Evolutionary conservation across 2,888 invertebrate genomes (phyloP).

Genomic region (Cremastinae sp.): DNA sequence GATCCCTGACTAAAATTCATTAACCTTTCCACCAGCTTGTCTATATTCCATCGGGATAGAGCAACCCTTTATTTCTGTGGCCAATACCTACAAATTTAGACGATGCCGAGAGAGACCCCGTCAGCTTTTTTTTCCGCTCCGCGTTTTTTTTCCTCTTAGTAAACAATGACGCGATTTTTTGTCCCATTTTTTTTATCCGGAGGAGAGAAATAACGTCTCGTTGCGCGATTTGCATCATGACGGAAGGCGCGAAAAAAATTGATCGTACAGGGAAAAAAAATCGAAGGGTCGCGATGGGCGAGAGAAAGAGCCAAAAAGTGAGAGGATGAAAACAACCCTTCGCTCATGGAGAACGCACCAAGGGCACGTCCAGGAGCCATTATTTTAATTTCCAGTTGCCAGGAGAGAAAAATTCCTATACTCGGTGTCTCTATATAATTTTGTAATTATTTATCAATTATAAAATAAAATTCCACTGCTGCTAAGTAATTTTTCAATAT

Average conservation of each 20-base stretch:
- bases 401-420: slow-evolving; percentile 41
- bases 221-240: slow-evolving; percentile 71
- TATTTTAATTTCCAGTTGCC: slow-evolving; percentile 73
- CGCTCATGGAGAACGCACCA: slow-evolving; percentile 20
- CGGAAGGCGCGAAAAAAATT: slow-evolving; percentile 61
- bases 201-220: slow-evolving; percentile 71
- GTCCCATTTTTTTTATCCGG: slow-evolving; percentile 43
- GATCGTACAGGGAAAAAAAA: slow-evolving; percentile 62
- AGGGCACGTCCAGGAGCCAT: slow-evolving; percentile 68
- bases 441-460: no score
- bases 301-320: slow-evolving; percentile 35
- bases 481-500: no score
- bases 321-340: slow-evolving; percentile 42
- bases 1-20: slow-evolving; percentile 68
- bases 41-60: slow-evolving; percentile 30
- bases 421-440: background rate
- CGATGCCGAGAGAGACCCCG: slow-evolving; percentile 18
- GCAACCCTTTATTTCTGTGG: slow-evolving; percentile 43
- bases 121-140: slow-evolving; percentile 19
- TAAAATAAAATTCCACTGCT: no score
- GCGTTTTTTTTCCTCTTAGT: slow-evolving; percentile 31
- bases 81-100: slow-evolving; percentile 24
- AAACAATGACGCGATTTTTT: slow-evolving; percentile 63
- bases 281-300: slow-evolving; percentile 52
- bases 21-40: slow-evolving; percentile 62